phyloP scores from a whole-genome alignment of 2,113 vertebrate species.

The Progne subis region DNA sequence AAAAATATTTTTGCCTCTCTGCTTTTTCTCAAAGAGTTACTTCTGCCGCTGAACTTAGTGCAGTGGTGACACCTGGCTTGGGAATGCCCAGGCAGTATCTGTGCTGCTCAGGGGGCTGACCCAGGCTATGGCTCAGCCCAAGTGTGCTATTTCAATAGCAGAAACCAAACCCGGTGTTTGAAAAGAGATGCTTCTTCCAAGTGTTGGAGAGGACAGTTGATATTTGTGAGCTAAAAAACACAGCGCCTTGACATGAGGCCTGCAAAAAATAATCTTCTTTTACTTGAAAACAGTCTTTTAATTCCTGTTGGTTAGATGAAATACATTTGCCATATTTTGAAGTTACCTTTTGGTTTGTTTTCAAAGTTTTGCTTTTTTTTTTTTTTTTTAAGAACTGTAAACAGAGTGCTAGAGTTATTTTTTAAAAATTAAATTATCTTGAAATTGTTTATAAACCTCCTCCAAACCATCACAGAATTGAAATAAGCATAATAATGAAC shows the following conservation, averaged over 20 bases:
- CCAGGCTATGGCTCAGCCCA: background rate
- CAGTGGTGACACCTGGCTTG: background rate
- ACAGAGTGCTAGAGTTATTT: background rate
- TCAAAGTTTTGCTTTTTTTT: background rate
- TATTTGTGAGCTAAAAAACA: conserved; percentile 9
- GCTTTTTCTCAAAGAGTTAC: background rate
- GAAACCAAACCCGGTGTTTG: background rate
- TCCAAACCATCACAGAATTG: background rate
- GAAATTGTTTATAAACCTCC: background rate
- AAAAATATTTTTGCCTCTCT: background rate
- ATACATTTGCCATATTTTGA: background rate
- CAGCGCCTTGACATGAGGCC: background rate
- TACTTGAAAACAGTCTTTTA: conserved; percentile 7
- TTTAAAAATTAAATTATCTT: background rate
- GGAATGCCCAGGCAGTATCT: background rate
- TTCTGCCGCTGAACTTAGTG: background rate
- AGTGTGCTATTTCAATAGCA: background rate
- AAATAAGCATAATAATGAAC: background rate
- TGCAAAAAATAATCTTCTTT: background rate
- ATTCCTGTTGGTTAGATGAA: background rate
- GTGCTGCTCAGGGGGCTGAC: background rate
- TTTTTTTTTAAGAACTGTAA: background rate
- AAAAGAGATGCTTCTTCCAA: conserved; percentile 10
- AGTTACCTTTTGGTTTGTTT: conserved; percentile 20
- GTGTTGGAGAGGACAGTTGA: background rate